Base-by-base conservation (phyloP, 2,797 vertebrate genomes). In the Enteromius treurensis region DNA sequence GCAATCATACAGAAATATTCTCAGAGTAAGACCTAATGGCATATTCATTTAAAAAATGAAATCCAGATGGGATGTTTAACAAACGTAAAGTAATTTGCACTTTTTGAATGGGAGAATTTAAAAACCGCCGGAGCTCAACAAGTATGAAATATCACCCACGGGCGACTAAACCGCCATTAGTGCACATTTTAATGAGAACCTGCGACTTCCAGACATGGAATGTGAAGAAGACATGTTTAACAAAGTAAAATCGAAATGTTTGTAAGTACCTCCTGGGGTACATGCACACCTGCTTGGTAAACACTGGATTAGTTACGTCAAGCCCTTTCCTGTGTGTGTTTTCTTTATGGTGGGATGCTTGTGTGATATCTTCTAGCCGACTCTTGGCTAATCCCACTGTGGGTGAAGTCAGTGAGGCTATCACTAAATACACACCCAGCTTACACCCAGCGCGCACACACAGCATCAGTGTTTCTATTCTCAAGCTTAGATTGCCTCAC, bases 381-480 rank as follows among this genome's bases (percentile, higher is more conserved):
- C 26, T 76, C 40, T 80, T 47, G 53, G 62, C 51, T 76, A 58
- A 77, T 45, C 71, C 37, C 26, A 53, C 60, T 58, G 40, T 71
- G 75, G 45, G 69, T 68, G 42, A 81, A 74, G 29, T 42, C 65
- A 71, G 42, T 23, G n/a, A 64, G 45, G 76, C 76, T 71, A 84
- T 84, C 76, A 62, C 21, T 40, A 71, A 64, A 42, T 64, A 45
- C 40, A 79, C 42, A 60, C 51, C 67, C 67, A 84, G 53, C 78
- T 79, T 84, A 83, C 82, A 79, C 53, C 53, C 21, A 3, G 3
- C 51, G 0, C n/a, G 15, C 68, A 34, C 49, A n/a, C 32, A 15
- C 68, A 71, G 64, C n/a, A 6, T 60, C 40, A 15, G 17, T 17
- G 53, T 55, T 58, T 76, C 26, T 77, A 62, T 58, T 65, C 62